Base-by-base conservation (phyloP, 2,888 invertebrate species). In the Dynastes hyllus region DNA sequence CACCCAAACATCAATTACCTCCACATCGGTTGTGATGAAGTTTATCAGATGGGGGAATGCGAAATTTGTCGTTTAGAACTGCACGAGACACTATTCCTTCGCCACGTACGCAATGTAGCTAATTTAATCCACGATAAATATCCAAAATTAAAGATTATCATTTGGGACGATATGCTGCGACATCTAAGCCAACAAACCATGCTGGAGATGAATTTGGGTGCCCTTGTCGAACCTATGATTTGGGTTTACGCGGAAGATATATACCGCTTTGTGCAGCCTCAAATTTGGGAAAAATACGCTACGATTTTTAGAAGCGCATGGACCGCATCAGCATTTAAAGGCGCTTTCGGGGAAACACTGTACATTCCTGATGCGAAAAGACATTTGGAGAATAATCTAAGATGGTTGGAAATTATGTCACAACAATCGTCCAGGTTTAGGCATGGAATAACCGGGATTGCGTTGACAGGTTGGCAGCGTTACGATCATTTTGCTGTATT, bases 131-230 rank as follows among this genome's bases (percentile, higher is more conserved):
- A 91, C 65, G 88, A 89, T 9, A 91, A 90, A 70, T 92, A 93
- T 88, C 91, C 92, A 0, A 88, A 90, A 22, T 86, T 94, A 27
- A 91, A 90, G 16, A 90, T 93, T 0, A 92, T 95, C 78, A 93
- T 95, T 84, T 95, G 95, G 95, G 95, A 95, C 85, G 95, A 95
- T 86, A 95, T 95, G 94, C 87, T 95, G 77, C 88, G 95, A 0
- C 92, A 93, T 83, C 90, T 94, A 82, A 90, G 92, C 1, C 88
- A 92, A 66, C 91, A 91, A 80, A 90, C 91, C 80, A 89, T 94
- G 88, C 89, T 92, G 78, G 92, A 92, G 80, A 91, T 91, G 40
- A 91, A 92, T 61, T 89, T 95, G 16, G 93, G 93, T 0, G 89
- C 90, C 50, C 89, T 94, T 55, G 94, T 95, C 0, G 94, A 95